Base-by-base conservation (phyloP, 2,797 vertebrate genomes). In the Antennarius maculatus region DNA sequence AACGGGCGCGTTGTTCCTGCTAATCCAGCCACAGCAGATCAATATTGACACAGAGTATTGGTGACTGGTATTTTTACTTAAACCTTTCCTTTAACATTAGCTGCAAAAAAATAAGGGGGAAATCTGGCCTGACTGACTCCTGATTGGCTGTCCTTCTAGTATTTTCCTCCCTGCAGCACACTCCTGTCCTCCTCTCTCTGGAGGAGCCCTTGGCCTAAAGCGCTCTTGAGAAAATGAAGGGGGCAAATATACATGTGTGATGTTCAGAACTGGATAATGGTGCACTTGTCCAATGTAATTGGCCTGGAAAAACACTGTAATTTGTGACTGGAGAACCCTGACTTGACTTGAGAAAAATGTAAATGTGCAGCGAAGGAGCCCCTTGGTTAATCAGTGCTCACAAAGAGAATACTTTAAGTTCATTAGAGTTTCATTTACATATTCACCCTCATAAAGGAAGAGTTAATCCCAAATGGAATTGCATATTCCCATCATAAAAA, bases 181-280 rank as follows among this genome's bases (percentile, higher is more conserved):
- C 56, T 41, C 86, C 71, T 81, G 68, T 69, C 76, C 74, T 79
- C 69, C 53, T 47, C 71, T 81, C 83, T 63, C 83, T 76, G 77
- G 59, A 89, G 73, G 63, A 91, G 79, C 84, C 80, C 89, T 65
- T 51, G 85, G 72, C 87, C 71, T 88, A 85, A 93, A 92, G 87
- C 86, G 83, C 87, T 83, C 90, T 94, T 90, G 83, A 93, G 90
- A 92, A 94, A 92, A 94, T 92, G 84, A 94, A 91, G 81, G 88
- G 88, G 82, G 80, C 91, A 89, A 92, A 88, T 86, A 85, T 92
- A 92, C 84, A 88, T 86, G 87, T 89, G 87, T 94, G 88, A 93
- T 92, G 92, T 93, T 94, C 77, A 83, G 92, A 93, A 92, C 91
- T 94, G 93, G 80, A 85, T 92, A 93, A 92, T 90, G 84, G 87